A percentile compares a stretch with the other conserved stretches of the same genome.
These are phyloP conservation scores for Tokudaia tokunoshimensis DNA, from an alignment of 2,797 vertebrate species.

Conservation along the genomic window DNA sequence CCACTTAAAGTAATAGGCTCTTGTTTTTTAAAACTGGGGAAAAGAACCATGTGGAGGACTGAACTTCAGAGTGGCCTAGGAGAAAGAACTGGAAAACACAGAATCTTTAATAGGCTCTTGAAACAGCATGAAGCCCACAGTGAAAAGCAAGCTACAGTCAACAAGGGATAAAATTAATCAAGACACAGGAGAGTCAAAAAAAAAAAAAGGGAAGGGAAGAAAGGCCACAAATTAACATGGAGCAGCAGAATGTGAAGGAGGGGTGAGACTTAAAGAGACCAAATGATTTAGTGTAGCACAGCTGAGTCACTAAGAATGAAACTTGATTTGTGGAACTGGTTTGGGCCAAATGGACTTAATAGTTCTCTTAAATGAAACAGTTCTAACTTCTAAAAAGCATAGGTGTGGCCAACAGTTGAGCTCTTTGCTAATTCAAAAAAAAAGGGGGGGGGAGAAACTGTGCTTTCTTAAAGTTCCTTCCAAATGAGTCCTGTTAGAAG, in stretches of 20 bases:
- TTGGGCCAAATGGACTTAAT: slow-evolving; percentile 49
- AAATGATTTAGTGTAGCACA: slow-evolving; percentile 31
- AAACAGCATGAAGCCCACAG: slow-evolving; percentile 51
- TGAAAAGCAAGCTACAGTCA: slow-evolving; percentile 39
- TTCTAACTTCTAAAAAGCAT: slow-evolving; percentile 57
- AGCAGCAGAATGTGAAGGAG: neutral
- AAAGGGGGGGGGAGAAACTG: neutral
- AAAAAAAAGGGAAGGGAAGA: too few relatives aligned
- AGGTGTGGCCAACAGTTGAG: neutral
- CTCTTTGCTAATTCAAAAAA: slow-evolving; percentile 45
- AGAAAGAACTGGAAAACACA: slow-evolving; percentile 60
- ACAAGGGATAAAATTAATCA: slow-evolving; percentile 34
- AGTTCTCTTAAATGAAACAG: slow-evolving; percentile 10
- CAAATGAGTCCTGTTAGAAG: slow-evolving; percentile 15
- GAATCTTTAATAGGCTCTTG: slow-evolving; percentile 25
- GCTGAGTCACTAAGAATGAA: slow-evolving; percentile 14
- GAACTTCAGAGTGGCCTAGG: slow-evolving; percentile 27
- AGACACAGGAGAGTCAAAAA: neutral
- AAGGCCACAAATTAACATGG: neutral
- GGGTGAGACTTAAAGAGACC: slow-evolving; percentile 24
- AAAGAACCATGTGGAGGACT: slow-evolving; percentile 6
- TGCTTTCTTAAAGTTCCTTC: slow-evolving; percentile 28
- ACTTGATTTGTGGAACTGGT: slow-evolving; percentile 38
- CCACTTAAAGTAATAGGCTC: slow-evolving; percentile 16
- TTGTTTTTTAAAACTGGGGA: neutral